Evolutionary conservation across 2,888 invertebrate genomes (phyloP), one percentile per base, ranked within the genome.

Genomic region (Mycogona germanica): DNA sequence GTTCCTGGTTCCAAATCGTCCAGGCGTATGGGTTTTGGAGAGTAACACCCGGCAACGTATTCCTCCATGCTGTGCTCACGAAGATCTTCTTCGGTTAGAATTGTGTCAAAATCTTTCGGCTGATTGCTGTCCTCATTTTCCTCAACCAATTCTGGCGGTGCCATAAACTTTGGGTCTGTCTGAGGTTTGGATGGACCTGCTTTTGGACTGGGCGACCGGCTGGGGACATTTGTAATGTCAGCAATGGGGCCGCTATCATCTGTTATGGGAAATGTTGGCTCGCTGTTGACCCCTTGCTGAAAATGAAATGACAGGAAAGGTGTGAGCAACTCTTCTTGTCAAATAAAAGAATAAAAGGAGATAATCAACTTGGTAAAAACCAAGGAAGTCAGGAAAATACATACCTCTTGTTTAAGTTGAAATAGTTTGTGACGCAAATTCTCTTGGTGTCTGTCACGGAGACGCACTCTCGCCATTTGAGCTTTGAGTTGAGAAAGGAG

Each of bases 401-500:
- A 21, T 51, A 48, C 53, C 29, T 57, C 57, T 50, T 56, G 55
- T 70, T 92, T 95, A 17, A 98, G 76, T 62, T 89, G 78, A 68
- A 85, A 82, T 63, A 97, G 75, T 73, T 96, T 96, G 64, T 83
- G 80, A 50, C 83, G 78, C 59, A 97, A 74, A 70, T 88, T 88
- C 60, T 82, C 82, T 71, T 93, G 88, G 73, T 98, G 97, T 0
- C 88, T 76, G 71, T 97, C 96, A 52, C 89, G 76, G 12, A 98
- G 76, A 30, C 96, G 76, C 1, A 93, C 91, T 63, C 92, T 78
- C 0, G 95, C 88, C 82, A 89, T 89, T 70, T 93, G 91, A 5
- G 93, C 95, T 79, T 91, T 92, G 9, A 98, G 75, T 69, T 95
- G 92, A n/a, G 88, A 88, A 32, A 95, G 75, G 59, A 98, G 72